Evolutionary conservation across 2,888 invertebrate species (phyloP).

Genomic region (Iphiclides podalirius): DNA sequence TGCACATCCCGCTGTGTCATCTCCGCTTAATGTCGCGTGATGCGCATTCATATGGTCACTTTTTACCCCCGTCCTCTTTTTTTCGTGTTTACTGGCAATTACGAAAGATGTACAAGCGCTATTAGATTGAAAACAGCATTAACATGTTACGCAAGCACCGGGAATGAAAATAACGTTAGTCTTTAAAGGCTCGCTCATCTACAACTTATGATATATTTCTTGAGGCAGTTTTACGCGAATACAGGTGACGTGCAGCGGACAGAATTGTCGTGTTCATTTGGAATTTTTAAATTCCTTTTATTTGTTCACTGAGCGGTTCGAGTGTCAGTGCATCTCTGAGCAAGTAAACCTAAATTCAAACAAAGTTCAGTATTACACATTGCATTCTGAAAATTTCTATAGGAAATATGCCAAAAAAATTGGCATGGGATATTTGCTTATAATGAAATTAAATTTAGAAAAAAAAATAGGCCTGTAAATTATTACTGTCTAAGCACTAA

Average conservation of each 20-base stretch:
- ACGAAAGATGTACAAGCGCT: constrained; percentile 4
- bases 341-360: too few relatives aligned
- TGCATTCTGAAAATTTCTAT: too few relatives aligned
- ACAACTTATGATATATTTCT: not conserved
- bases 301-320: too few relatives aligned
- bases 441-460: constrained; percentile 6
- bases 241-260: too few relatives aligned
- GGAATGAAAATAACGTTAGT: constrained; percentile 1
- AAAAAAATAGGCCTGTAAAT: constrained; percentile 1
- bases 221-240: not conserved
- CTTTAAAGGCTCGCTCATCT: not conserved
- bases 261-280: not conserved
- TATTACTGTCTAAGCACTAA: constrained; percentile 24
- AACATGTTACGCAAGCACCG: not conserved
- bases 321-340: too few relatives aligned
- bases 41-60: constrained; percentile 7
- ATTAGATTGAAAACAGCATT: constrained; percentile 9
- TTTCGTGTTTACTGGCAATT: constrained; percentile 1
- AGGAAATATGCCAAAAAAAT: too few relatives aligned
- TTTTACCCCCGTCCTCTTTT: not conserved
- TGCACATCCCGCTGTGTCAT: constrained; percentile 16
- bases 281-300: too few relatives aligned
- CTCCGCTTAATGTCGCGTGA: constrained; percentile 11
- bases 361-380: too few relatives aligned
- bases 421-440: too few relatives aligned